Evolutionary conservation across 2,113 vertebrate species (phyloP), one percentile per base, ranked within the genome.

Genomic region (Anhinga anhinga): DNA sequence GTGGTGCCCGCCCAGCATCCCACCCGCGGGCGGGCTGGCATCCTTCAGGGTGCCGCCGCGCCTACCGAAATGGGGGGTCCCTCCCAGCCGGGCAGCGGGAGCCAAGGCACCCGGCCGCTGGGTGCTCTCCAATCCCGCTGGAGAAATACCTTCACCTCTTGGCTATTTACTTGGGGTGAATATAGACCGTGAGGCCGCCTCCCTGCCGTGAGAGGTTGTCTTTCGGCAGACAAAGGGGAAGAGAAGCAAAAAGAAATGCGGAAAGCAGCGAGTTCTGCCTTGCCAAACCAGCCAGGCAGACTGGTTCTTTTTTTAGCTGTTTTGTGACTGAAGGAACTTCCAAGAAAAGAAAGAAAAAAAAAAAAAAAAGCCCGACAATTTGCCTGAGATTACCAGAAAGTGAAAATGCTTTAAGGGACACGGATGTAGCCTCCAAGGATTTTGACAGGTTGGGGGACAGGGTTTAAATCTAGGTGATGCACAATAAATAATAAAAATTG

Each of bases 121-220:
- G 27, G 12, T 13, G 79, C 42, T 29, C n/a, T 16, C 14, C 42
- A 5, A 1, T 20, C 44, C 23, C 4, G 26, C 30, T 6, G 32
- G 34, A 11, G 22, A 10, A 21, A 27, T 8, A 3, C 4, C 53
- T 23, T 17, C 10, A 4, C 23, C 58, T 47, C 40, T n/a, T 22
- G 6, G 17, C 40, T 8, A 2, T 29, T n/a, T 9, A 0, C 25
- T 6, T 0, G 2, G 15, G 32, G 44, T 3, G 23, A 21, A 4
- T 3, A 5, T 0, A 7, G 63, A 3, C 13, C 3, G 1, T 2
- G 49, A 25, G 42, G 34, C 42, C 21, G 4, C 7, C 4, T 21
- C 58, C 36, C 38, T 2, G 34, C 27, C n/a, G 26, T 3, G 67
- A 26, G 27, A 32, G 34, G 1, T 13, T 7, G 49, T 6, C 34